Base-by-base conservation (phyloP, 2,797 vertebrate genomes). In the Dryobates pubescens region DNA sequence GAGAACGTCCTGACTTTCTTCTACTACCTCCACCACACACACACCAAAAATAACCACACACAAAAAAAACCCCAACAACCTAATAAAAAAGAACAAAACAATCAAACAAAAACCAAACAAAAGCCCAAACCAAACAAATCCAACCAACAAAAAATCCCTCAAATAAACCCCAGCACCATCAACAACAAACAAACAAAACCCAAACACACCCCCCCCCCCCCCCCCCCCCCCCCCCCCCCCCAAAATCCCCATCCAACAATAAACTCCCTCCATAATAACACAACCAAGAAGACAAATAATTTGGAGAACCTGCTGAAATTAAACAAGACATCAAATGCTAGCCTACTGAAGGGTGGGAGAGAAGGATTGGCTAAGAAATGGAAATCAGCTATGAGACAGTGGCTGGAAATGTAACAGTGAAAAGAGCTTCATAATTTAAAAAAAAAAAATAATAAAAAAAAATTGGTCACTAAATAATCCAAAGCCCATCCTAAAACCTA, bases 21-120 rank as follows among this genome's bases (percentile, higher is more conserved):
- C 30, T 24, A 51, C 12, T 51, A 51, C 6, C 30, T 30, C 2
- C 16, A 9, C 2, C 3, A 6, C 0, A 0, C 3, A 9, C 8
- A 2, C 3, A 38, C 12, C 38, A 38, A 38, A 30, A 43, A 43
- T 30, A 36, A 24, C 15, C 9, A 34, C 34, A 24, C 23, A 23
- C 34, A 15, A 11, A 34, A 27, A 45, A 30, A 29, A 29, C 8
- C 6, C 27, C 10, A 27, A 38, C 38, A 38, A 38, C 12, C 12
- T 38, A 38, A 38, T 38, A 38, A 56, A 56, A 29, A 9, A 12
- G 11, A 51, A 51, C 20, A 51, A 23, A 51, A 51, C 23, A 13
- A 51, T 23, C 47, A 18, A 49, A 22, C 47, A 51, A 11, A 23
- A 23, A 51, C 7, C 49, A 23, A 23, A 24, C 49, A 45, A 30